These are phyloP conservation scores for Falco berigora DNA, from an alignment of 2,797 vertebrate genomes.

Conservation along the genomic window DNA sequence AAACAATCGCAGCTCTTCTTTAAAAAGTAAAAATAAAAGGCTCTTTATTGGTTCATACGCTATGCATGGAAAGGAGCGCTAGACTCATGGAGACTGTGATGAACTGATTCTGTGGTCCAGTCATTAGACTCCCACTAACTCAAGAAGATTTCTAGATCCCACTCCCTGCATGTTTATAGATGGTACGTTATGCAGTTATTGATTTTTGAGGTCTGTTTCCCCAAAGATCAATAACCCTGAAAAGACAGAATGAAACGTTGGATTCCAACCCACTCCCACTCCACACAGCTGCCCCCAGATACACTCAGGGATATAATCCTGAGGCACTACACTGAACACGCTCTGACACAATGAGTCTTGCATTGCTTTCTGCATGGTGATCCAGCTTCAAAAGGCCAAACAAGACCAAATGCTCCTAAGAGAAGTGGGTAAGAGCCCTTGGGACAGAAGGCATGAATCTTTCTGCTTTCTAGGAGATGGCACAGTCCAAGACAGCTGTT, in stretches of 20 bases:
- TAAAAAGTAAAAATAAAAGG: neutral
- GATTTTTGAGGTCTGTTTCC: neutral
- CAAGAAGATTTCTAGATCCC: neutral
- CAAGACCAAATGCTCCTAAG: neutral
- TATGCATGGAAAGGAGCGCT: neutral
- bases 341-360: neutral
- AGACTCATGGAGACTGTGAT: neutral
- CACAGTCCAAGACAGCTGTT: neutral
- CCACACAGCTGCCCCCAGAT: neutral
- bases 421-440: neutral
- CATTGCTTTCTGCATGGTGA: neutral
- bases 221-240: neutral
- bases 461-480: neutral
- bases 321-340: accelerated
- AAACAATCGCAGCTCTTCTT: neutral
- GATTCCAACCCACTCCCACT: neutral
- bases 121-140: neutral
- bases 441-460: neutral
- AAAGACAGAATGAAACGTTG: neutral
- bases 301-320: neutral
- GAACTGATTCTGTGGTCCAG: neutral
- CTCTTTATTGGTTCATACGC: neutral
- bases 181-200: neutral
- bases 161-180: neutral
- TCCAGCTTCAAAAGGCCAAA: neutral